Percentiles rank a stretch among this genome's conserved stretches.
Evolutionary conservation across 2,113 vertebrate genomes (phyloP).

Genomic region (Siniperca knerii): DNA sequence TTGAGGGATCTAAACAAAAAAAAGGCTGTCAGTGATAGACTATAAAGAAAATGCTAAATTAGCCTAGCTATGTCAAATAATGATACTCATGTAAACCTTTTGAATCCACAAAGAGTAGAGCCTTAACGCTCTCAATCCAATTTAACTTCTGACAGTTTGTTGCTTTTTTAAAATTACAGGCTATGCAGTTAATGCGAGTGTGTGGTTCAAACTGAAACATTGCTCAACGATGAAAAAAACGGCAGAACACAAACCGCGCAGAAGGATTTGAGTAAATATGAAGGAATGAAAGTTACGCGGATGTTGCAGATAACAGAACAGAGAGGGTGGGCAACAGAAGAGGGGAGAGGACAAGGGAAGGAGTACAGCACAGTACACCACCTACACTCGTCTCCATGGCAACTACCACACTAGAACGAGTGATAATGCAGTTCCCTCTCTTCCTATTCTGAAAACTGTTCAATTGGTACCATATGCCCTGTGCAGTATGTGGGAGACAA

Average conservation of each 20-base stretch:
- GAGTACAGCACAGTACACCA: slow-evolving; percentile 79
- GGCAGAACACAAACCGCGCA: neutral
- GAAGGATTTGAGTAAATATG: slow-evolving; percentile 24
- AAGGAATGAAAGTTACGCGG: slow-evolving; percentile 69
- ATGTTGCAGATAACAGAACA: slow-evolving; percentile 73
- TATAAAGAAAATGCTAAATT: neutral
- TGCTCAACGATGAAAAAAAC: neutral
- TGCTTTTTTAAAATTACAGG: neutral
- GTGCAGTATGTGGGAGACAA: slow-evolving; percentile 76
- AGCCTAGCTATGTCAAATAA: neutral
- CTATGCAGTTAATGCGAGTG: neutral
- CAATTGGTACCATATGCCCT: slow-evolving; percentile 69
- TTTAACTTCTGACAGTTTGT: neutral
- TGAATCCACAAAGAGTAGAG: neutral
- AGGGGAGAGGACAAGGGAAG: slow-evolving; percentile 74
- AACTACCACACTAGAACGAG: slow-evolving; percentile 82
- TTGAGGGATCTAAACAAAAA: neutral
- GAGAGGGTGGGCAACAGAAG: slow-evolving; percentile 69
- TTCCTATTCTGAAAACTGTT: slow-evolving; percentile 74
- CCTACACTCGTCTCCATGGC: slow-evolving; percentile 83
- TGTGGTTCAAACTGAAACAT: neutral
- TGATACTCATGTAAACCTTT: neutral
- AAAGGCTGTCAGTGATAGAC: neutral
- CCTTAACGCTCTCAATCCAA: neutral
- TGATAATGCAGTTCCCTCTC: slow-evolving; percentile 75